These are phyloP conservation scores for Tachina lurida DNA, from an alignment of 2,888 invertebrate species.

Conservation along the genomic window DNA sequence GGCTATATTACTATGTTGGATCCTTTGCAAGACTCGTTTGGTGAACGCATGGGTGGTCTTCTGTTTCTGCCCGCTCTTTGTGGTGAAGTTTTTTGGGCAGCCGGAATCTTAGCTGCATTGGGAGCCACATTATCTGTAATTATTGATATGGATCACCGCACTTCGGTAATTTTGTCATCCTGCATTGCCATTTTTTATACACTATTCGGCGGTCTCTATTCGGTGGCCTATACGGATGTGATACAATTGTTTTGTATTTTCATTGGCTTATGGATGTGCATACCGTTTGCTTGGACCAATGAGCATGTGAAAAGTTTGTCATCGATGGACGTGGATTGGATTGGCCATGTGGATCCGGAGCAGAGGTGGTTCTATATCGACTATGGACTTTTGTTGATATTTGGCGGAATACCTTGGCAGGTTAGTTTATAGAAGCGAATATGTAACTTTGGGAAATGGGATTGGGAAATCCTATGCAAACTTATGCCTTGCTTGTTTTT, in stretches of 20 bases:
- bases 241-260: constrained; percentile 99
- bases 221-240: constrained; percentile 99
- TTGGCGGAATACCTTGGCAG: constrained; percentile 99
- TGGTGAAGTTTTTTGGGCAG: constrained; percentile 99
- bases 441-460: no score
- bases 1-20: constrained; percentile 99
- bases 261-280: constrained; percentile 98
- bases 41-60: constrained; percentile 98
- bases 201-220: constrained; percentile 97
- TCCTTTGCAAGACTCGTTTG: constrained; percentile 97
- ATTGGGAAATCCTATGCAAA: no score
- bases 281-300: constrained; percentile 96
- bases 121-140: constrained; percentile 98
- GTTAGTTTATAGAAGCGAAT: constrained; percentile 81
- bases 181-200: constrained; percentile 99
- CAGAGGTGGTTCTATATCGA: constrained; percentile 94
- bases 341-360: constrained; percentile 89
- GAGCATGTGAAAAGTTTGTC: constrained; percentile 92
- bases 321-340: constrained; percentile 94
- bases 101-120: constrained; percentile 97
- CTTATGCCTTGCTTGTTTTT: no score
- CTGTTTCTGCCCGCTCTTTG: constrained; percentile 97
- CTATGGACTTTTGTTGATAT: constrained; percentile 93
- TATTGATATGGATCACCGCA: constrained; percentile 96
- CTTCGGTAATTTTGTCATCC: constrained; percentile 96